These are phyloP conservation scores for Ariopsis seemanni DNA, from an alignment of 2,113 vertebrate genomes.

Conservation along the genomic window DNA sequence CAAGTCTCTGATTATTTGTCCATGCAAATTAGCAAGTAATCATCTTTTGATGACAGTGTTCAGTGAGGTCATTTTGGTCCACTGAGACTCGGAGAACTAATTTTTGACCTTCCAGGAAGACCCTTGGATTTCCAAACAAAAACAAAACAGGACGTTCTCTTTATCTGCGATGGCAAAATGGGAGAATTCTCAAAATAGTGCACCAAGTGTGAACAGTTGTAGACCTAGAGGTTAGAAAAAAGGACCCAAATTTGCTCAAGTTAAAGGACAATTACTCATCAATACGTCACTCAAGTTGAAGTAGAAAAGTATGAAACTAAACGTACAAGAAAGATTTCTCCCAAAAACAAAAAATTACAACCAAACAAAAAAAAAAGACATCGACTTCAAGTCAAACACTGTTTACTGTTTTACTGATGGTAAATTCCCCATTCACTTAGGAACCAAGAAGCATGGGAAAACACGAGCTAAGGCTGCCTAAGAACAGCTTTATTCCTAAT, in stretches of 20 bases:
- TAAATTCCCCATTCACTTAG: not conserved
- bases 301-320: not conserved
- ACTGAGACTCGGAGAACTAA: not conserved
- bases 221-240: not conserved
- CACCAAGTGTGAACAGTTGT: not conserved
- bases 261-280: constrained; percentile 4
- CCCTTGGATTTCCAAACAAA: not conserved
- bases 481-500: not conserved
- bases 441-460: not conserved
- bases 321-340: not conserved
- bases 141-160: not conserved
- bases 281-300: not conserved
- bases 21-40: constrained; percentile 21
- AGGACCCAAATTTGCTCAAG: not conserved
- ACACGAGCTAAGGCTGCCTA: not conserved
- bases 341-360: no score
- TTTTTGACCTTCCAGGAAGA: not conserved
- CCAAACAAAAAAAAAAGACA: not conserved
- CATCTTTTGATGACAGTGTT: not conserved
- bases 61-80: not conserved
- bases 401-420: not conserved
- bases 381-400: not conserved
- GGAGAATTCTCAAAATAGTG: not conserved
- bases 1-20: constrained; percentile 9
- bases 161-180: not conserved